Percentiles rank a stretch among this genome's conserved stretches.
phyloP scores from a whole-genome alignment of 2,888 invertebrate genomes.

The Cyaniris semiargus region DNA sequence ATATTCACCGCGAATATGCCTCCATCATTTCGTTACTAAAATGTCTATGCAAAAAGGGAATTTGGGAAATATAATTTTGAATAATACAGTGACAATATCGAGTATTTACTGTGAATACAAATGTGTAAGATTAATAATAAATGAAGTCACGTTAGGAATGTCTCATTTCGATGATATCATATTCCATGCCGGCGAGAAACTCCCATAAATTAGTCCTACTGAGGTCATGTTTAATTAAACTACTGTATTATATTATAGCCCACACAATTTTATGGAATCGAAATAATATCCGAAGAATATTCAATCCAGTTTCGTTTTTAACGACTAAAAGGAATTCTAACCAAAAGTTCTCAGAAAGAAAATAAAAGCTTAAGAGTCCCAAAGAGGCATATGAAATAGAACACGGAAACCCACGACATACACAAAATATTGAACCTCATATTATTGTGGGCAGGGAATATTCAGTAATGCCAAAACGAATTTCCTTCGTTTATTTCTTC shows the following conservation, averaged over 20 bases:
- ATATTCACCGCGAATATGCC: not conserved
- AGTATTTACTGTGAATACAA: not conserved
- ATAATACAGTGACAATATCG: not conserved
- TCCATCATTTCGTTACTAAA: not conserved
- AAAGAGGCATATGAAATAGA: not conserved
- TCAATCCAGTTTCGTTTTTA: not conserved
- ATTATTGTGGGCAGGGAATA: not conserved
- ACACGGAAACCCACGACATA: not conserved
- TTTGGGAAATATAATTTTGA: not conserved
- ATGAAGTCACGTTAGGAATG: not conserved
- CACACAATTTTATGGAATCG: not conserved
- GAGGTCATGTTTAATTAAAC: not conserved
- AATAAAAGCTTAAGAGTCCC: not conserved
- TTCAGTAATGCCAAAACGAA: constrained; percentile 8
- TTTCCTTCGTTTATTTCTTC: constrained; percentile 22
- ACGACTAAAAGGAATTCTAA: not conserved
- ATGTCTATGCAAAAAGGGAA: not conserved
- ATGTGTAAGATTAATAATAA: not conserved
- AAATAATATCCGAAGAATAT: not conserved
- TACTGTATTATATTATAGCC: not conserved
- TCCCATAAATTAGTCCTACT: not conserved
- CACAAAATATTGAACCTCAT: not conserved
- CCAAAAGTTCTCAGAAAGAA: not conserved
- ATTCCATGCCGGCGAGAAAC: not conserved
- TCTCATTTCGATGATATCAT: constrained; percentile 21